phyloP scores from a whole-genome alignment of 1,140 invertebrate genomes.

The Pseudobourletiella spinata region DNA sequence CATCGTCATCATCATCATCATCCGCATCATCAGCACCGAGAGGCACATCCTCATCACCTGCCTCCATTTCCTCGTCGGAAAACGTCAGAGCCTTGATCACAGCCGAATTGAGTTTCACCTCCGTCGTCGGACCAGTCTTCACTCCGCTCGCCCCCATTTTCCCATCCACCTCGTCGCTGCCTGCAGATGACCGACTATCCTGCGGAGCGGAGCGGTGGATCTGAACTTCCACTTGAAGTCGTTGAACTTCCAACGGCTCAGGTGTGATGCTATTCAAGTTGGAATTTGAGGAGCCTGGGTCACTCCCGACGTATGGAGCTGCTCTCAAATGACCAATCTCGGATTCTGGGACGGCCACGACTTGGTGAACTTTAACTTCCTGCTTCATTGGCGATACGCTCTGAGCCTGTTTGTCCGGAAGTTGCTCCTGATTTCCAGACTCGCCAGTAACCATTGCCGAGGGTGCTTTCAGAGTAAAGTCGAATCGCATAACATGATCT shows the following conservation, averaged over 20 bases:
- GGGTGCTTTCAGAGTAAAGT: conserved; percentile 13
- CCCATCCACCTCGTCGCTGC: background rate
- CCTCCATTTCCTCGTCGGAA: no score
- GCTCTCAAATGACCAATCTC: background rate
- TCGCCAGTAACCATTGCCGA: no score
- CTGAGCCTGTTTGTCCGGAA: no score
- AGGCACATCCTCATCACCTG: no score
- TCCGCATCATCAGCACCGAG: no score
- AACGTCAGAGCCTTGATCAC: conserved; percentile 1
- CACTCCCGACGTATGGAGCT: background rate
- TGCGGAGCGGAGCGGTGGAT: no score
- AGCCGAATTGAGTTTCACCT: background rate
- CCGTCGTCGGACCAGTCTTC: background rate
- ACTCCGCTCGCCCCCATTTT: background rate
- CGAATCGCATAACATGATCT: conserved; percentile 8
- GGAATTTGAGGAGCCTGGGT: background rate
- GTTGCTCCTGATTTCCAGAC: no score
- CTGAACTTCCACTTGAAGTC: conserved; percentile 16
- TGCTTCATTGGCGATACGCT: background rate
- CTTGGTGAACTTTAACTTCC: background rate
- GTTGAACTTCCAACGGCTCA: background rate
- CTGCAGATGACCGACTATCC: no score
- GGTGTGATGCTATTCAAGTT: background rate
- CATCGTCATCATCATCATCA: conserved; percentile 9
- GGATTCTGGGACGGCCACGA: no score